Percentiles rank a stretch among this genome's conserved stretches.
phyloP scores from a whole-genome alignment of 2,797 vertebrate species.

The Hipposideros larvatus region DNA sequence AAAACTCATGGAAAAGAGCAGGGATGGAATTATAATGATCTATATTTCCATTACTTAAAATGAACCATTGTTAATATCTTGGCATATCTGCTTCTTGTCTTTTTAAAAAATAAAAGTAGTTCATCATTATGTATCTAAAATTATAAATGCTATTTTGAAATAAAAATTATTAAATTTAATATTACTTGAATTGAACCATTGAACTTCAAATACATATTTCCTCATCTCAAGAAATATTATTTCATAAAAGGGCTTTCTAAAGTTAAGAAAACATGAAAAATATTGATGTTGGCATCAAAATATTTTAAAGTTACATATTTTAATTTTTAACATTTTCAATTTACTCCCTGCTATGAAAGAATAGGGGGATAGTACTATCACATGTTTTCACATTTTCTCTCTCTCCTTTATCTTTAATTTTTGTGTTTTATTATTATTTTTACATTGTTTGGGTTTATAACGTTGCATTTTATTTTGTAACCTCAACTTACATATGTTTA shows the following conservation, averaged over 20 bases:
- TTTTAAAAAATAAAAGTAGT: neutral
- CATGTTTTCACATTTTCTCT: neutral
- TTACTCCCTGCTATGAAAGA: neutral
- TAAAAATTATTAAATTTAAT: slow-evolving; percentile 31
- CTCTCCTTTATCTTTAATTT: neutral
- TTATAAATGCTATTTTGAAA: slow-evolving; percentile 44
- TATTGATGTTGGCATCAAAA: neutral
- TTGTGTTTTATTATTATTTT: slow-evolving; percentile 34
- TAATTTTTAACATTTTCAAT: slow-evolving; percentile 47
- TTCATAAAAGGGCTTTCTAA: neutral
- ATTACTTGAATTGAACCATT: neutral
- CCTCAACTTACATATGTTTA: neutral
- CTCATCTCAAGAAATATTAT: slow-evolving; percentile 17
- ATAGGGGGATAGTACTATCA: neutral
- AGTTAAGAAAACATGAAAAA: slow-evolving; percentile 53
- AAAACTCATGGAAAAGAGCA: neutral
- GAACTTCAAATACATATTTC: neutral
- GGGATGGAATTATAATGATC: neutral
- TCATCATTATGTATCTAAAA: slow-evolving; percentile 32
- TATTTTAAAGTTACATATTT: slow-evolving; percentile 15
- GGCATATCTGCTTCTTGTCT: neutral
- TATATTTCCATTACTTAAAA: slow-evolving; percentile 24
- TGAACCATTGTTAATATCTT: neutral
- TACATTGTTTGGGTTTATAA: slow-evolving; percentile 2
- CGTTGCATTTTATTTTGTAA: neutral